phyloP scores from a whole-genome alignment of 2,113 vertebrate species.

The Stercorarius parasiticus region DNA sequence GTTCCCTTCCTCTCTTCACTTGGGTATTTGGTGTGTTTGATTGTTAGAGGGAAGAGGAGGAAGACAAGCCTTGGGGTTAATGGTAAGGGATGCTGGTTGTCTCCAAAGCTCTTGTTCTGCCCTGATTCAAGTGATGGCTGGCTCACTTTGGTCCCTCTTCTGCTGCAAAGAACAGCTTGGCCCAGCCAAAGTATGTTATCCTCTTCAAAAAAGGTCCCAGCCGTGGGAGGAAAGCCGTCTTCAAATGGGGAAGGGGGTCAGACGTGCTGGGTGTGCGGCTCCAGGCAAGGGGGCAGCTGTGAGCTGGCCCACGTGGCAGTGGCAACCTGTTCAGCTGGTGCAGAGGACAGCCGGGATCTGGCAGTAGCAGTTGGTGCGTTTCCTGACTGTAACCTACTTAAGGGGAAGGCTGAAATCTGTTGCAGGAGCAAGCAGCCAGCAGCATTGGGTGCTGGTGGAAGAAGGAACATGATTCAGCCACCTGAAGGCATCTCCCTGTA shows the following conservation, averaged over 20 bases:
- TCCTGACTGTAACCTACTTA: conserved; percentile 53
- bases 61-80: background rate
- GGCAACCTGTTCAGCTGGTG: background rate
- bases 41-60: background rate
- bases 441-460: background rate
- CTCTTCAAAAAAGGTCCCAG: background rate
- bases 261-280: rapidly evolving
- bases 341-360: background rate
- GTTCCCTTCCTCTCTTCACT: background rate
- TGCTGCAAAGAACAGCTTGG: background rate
- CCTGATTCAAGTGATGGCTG: background rate
- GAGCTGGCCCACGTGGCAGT: background rate
- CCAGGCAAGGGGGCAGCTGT: background rate
- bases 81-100: background rate
- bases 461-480: conserved; percentile 34
- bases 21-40: background rate
- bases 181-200: background rate
- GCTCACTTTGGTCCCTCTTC: background rate
- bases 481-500: conserved; percentile 61
- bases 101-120: background rate
- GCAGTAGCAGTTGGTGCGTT: background rate
- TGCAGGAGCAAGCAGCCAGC: conserved; percentile 27
- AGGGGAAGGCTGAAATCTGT: conserved; percentile 38
- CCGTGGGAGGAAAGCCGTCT: background rate
- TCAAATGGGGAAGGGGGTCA: background rate